Evolutionary conservation across 2,113 vertebrate species (phyloP).

Genomic region (Myotis lucifugus): DNA sequence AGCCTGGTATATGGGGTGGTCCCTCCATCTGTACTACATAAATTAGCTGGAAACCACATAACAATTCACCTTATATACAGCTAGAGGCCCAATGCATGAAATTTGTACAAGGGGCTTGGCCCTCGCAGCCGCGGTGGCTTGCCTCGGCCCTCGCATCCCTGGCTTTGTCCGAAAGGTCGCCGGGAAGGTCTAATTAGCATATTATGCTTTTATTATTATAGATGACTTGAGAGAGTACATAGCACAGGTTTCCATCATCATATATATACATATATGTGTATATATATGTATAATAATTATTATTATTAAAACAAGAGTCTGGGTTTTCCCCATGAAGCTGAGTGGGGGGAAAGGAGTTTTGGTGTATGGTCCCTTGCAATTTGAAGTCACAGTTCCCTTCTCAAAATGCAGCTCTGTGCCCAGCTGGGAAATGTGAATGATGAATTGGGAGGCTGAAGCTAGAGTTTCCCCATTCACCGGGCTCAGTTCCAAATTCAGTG

Average conservation of each 20-base stretch:
- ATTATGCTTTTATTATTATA: too few species aligned
- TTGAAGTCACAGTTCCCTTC: slow-evolving; percentile 43
- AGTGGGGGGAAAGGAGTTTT: slow-evolving; percentile 43
- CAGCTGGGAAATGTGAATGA: slow-evolving; percentile 56
- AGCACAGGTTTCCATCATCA: slow-evolving; percentile 25
- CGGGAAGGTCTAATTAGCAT: too few species aligned
- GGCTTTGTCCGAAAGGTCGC: too few species aligned
- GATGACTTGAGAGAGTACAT: background rate
- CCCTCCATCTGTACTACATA: background rate
- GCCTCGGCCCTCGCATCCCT: too few species aligned
- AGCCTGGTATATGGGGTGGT: background rate
- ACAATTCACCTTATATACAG: background rate
- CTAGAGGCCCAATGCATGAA: too few species aligned
- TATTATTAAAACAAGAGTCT: slow-evolving; percentile 56
- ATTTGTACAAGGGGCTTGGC: too few species aligned
- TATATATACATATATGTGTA: too few species aligned
- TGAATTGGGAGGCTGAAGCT: slow-evolving; percentile 24
- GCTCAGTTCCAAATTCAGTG: slow-evolving; percentile 58
- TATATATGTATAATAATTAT: too few species aligned
- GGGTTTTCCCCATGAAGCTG: slow-evolving; percentile 50
- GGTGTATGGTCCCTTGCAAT: slow-evolving; percentile 48
- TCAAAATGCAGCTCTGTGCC: slow-evolving; percentile 29
- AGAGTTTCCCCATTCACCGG: slow-evolving; percentile 3
- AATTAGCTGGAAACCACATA: background rate
- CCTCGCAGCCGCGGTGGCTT: too few species aligned